These are phyloP conservation scores for Coelinius sp. DNA, from an alignment of 2,888 invertebrate species.

Conservation along the genomic window DNA sequence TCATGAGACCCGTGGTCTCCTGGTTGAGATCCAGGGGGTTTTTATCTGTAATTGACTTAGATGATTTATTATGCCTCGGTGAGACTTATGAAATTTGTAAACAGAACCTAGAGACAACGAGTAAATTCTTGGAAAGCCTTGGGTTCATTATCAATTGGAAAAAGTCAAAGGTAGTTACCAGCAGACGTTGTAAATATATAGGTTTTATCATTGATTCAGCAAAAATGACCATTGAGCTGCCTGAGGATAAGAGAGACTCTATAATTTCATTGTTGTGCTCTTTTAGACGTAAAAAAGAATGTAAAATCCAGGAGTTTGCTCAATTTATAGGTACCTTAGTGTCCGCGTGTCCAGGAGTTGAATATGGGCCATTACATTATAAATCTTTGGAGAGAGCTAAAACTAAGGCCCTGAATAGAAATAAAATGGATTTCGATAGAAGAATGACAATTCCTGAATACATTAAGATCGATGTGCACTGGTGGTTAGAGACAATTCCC, in stretches of 20 bases:
- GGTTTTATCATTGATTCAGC: background rate
- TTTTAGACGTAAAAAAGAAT: background rate
- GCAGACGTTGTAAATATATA: background rate
- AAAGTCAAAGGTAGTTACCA: background rate
- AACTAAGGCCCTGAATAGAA: background rate
- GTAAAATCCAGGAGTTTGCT: background rate
- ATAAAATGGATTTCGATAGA: background rate
- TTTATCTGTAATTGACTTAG: background rate
- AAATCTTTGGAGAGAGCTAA: slow-evolving; percentile 32
- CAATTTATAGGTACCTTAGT: background rate
- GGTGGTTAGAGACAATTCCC: background rate
- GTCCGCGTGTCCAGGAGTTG: background rate
- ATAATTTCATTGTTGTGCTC: background rate
- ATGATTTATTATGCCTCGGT: background rate
- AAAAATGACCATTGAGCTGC: background rate
- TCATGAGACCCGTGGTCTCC: background rate
- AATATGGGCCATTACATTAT: background rate
- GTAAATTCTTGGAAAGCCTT: background rate
- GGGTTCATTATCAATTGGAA: background rate
- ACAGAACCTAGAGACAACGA: background rate
- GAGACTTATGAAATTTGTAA: background rate
- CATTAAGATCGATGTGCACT: background rate
- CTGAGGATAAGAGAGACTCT: background rate
- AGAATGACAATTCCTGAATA: background rate
- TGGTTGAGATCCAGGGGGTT: background rate